These are phyloP conservation scores for Lagocephalus sceleratus DNA, from an alignment of 2,797 vertebrate genomes.

Conservation along the genomic window DNA sequence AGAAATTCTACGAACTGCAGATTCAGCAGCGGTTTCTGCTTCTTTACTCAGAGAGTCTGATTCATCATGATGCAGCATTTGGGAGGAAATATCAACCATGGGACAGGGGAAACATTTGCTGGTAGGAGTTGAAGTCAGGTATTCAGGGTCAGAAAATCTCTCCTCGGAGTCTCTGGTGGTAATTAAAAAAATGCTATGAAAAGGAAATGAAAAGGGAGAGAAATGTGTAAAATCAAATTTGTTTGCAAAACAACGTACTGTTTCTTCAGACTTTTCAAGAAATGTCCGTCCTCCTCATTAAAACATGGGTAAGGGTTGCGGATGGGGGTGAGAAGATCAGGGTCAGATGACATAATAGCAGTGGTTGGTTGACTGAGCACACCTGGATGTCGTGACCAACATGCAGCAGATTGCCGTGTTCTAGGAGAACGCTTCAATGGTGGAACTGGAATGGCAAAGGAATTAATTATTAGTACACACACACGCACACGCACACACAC, in stretches of 20 bases:
- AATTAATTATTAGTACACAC: background rate
- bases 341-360: conserved; percentile 83
- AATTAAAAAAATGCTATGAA: conserved; percentile 24
- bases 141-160: conserved; percentile 84
- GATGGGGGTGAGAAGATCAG: conserved; percentile 91
- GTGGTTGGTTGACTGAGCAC: conserved; percentile 74
- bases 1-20: conserved; percentile 78
- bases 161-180: conserved; percentile 86
- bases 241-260: conserved; percentile 77
- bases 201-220: conserved; percentile 1
- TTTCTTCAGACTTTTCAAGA: conserved; percentile 85
- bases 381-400: conserved; percentile 81
- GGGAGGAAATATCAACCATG: conserved; percentile 56
- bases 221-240: background rate
- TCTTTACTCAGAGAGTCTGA: conserved; percentile 58
- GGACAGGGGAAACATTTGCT: conserved; percentile 80
- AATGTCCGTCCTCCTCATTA: conserved; percentile 85
- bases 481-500: no score
- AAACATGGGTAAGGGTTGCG: conserved; percentile 83
- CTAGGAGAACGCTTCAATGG: conserved; percentile 82
- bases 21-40: conserved; percentile 55
- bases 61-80: conserved; percentile 60
- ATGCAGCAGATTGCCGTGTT: conserved; percentile 81
- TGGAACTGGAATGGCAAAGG: conserved; percentile 62
- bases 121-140: conserved; percentile 74